These are phyloP conservation scores for Chaetophractus vellerosus DNA, from an alignment of 2,797 vertebrate species.

Conservation along the genomic window DNA sequence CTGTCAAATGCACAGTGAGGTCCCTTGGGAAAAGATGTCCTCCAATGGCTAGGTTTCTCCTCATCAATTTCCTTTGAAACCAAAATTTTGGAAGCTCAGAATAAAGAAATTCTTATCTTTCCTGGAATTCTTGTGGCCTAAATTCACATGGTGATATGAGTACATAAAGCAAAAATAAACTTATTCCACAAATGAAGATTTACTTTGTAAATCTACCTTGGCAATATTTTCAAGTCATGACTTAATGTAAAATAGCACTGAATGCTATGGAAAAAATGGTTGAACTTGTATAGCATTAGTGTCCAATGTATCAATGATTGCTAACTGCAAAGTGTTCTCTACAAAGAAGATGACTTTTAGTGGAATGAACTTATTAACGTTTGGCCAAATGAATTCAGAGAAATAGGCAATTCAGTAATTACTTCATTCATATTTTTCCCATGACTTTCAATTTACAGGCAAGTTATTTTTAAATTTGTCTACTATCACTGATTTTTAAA, in stretches of 20 bases:
- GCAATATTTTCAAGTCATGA: not conserved
- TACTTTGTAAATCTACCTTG: not conserved
- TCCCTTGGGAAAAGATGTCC: no score
- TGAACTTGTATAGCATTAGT: not conserved
- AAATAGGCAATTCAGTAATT: not conserved
- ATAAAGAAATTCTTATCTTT: no score
- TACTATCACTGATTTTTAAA: not conserved
- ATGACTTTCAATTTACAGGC: not conserved
- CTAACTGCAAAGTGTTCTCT: not conserved
- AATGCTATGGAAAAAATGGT: not conserved
- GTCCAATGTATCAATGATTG: not conserved
- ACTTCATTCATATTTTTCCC: not conserved
- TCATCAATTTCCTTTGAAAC: no score
- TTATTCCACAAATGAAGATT: not conserved
- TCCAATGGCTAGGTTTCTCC: no score
- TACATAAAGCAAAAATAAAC: not conserved
- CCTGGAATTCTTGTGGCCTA: no score
- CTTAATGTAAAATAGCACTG: not conserved
- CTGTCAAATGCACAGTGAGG: no score
- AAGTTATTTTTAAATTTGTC: not conserved
- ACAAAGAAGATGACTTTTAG: not conserved
- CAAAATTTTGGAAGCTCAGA: no score
- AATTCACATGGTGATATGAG: no score
- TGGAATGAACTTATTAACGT: not conserved
- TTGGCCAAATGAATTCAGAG: not conserved